Conservation (phyloP, 2,113 vertebrate species). For the Scolopax mira region DNA sequence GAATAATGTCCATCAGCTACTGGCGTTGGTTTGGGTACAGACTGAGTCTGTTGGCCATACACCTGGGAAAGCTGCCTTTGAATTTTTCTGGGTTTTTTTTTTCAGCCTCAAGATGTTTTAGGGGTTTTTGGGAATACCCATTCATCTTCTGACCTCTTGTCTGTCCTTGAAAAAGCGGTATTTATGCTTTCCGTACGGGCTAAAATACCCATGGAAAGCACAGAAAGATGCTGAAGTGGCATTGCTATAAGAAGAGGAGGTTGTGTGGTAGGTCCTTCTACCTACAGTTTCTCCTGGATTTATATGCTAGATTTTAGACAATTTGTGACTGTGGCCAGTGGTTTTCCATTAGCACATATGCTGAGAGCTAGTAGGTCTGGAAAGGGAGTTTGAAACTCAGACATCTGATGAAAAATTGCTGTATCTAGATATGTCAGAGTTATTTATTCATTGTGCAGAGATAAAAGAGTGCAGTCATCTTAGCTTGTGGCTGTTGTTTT, state of each 20-base stretch:
- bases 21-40: not conserved
- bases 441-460: slow-evolving; percentile 50
- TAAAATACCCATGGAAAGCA: not conserved
- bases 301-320: not conserved
- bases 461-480: slow-evolving; percentile 50
- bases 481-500: slow-evolving; percentile 54
- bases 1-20: not conserved
- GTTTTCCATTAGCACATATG: slow-evolving; percentile 30
- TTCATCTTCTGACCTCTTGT: not conserved
- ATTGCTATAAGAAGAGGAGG: not conserved
- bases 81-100: not conserved
- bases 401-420: slow-evolving; percentile 33
- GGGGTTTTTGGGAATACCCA: not conserved
- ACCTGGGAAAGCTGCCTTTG: not conserved
- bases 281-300: not conserved
- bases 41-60: not conserved
- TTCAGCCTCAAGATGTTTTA: not conserved
- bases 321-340: not conserved
- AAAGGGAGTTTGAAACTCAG: not conserved
- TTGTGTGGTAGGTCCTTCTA: not conserved
- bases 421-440: slow-evolving; percentile 35
- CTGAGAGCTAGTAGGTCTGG: not conserved
- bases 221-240: not conserved
- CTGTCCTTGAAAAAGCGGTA: not conserved
- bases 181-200: not conserved